Percentiles rank a stretch among this genome's conserved stretches.
phyloP scores from a whole-genome alignment of 1,140 invertebrate genomes.

The Trinorchestia longiramus region DNA sequence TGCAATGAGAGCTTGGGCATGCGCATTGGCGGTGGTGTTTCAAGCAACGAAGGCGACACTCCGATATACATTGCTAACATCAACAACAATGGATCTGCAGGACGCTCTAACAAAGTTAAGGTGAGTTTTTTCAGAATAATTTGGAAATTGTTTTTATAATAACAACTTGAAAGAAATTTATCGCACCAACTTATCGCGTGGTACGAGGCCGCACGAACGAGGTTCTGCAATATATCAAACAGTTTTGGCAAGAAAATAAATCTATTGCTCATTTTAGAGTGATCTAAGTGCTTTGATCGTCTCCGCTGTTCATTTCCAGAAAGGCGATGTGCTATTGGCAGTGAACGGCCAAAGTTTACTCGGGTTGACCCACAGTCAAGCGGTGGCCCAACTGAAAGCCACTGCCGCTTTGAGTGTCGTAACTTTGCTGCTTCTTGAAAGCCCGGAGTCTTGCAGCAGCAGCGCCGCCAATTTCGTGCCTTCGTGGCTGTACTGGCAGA shows the following conservation, averaged over 20 bases:
- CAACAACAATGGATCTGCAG: constrained; percentile 72
- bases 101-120: constrained; percentile 71
- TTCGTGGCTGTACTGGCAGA: constrained; percentile 74
- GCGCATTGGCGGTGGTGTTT: constrained; percentile 73
- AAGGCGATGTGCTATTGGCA: constrained; percentile 73
- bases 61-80: constrained; percentile 74
- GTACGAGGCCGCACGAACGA: neutral
- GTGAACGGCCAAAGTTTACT: constrained; percentile 72
- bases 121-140: constrained; percentile 67
- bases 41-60: constrained; percentile 72
- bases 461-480: constrained; percentile 72
- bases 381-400: constrained; percentile 72
- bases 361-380: constrained; percentile 72
- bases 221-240: neutral
- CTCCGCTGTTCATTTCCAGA: constrained; percentile 69
- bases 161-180: neutral
- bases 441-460: constrained; percentile 71
- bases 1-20: constrained; percentile 72
- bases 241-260: neutral
- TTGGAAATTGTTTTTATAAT: neutral
- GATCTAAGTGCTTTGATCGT: neutral
- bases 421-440: constrained; percentile 71
- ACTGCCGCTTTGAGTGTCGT: constrained; percentile 69
- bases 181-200: neutral
- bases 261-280: neutral